Conservation (phyloP, 2,797 vertebrate genomes). For the Parauchenoglanis ngamensis region DNA sequence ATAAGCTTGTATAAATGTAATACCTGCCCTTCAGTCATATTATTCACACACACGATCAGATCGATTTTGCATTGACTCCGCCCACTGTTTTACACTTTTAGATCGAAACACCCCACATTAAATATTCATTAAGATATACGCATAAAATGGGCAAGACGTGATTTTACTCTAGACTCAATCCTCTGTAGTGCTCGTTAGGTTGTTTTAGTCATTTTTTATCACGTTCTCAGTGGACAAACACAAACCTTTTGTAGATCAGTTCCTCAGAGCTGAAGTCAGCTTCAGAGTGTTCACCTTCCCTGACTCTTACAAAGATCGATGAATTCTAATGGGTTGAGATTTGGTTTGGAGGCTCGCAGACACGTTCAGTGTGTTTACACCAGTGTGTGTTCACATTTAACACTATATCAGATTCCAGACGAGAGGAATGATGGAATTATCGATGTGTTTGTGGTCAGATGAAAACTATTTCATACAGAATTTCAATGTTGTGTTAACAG, state of each 20-base stretch:
- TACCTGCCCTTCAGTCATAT: not conserved
- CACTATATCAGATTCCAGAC: not conserved
- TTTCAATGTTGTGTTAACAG: not conserved
- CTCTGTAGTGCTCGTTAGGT: not conserved
- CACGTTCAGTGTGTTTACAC: conserved; percentile 21
- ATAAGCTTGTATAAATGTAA: not conserved
- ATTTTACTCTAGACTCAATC: not conserved
- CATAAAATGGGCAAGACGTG: not conserved
- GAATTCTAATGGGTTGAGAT: not conserved
- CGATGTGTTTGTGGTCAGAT: not conserved
- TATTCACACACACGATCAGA: not conserved
- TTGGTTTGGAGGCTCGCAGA: not conserved
- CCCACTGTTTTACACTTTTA: not conserved
- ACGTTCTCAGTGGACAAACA: not conserved
- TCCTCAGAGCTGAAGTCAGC: not conserved
- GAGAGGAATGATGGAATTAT: not conserved
- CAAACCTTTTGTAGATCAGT: not conserved
- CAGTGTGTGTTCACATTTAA: conserved; percentile 10
- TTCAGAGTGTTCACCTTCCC: not conserved
- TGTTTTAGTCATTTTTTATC: not conserved
- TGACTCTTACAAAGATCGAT: not conserved
- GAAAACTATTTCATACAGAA: not conserved
- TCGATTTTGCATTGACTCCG: not conserved
- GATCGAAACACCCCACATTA: not conserved
- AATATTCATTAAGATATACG: not conserved